These are phyloP conservation scores for Beaufortia kweichowensis DNA, from an alignment of 2,113 vertebrate genomes.

Conservation along the genomic window DNA sequence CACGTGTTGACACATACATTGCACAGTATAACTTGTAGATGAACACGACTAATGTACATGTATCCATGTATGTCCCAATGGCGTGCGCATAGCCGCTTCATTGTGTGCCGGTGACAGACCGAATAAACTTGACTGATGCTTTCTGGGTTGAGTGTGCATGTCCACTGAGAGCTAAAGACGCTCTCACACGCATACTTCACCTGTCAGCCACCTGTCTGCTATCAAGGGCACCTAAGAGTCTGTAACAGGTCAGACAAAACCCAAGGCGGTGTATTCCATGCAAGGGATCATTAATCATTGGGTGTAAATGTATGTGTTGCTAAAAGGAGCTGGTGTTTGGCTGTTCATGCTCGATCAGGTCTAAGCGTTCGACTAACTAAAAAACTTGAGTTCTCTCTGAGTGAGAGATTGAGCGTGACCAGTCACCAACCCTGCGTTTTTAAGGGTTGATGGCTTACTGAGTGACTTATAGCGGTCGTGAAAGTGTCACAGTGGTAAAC, in stretches of 20 bases:
- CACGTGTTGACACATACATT: constrained; percentile 7
- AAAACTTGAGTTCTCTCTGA: constrained; percentile 44
- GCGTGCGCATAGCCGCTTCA: neutral
- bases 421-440: constrained; percentile 52
- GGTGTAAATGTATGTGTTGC: constrained; percentile 26
- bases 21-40: neutral
- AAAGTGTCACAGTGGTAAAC: constrained; percentile 61
- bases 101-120: constrained; percentile 37
- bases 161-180: constrained; percentile 21
- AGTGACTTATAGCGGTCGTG: constrained; percentile 53
- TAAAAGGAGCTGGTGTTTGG: constrained; percentile 29
- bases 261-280: constrained; percentile 60
- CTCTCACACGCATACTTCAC: constrained; percentile 43
- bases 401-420: constrained; percentile 57
- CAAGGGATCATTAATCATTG: constrained; percentile 53
- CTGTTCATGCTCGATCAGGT: constrained; percentile 30
- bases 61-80: constrained; percentile 12
- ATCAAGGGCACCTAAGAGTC: constrained; percentile 40
- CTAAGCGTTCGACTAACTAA: constrained; percentile 12
- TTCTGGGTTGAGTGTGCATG: neutral
- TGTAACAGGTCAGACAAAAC: constrained; percentile 48
- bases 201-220: constrained; percentile 51
- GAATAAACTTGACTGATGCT: constrained; percentile 45
- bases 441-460: constrained; percentile 31
- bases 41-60: neutral